These are phyloP conservation scores for Scaptomyza pallida DNA, from an alignment of 1,140 invertebrate species.

Conservation along the genomic window DNA sequence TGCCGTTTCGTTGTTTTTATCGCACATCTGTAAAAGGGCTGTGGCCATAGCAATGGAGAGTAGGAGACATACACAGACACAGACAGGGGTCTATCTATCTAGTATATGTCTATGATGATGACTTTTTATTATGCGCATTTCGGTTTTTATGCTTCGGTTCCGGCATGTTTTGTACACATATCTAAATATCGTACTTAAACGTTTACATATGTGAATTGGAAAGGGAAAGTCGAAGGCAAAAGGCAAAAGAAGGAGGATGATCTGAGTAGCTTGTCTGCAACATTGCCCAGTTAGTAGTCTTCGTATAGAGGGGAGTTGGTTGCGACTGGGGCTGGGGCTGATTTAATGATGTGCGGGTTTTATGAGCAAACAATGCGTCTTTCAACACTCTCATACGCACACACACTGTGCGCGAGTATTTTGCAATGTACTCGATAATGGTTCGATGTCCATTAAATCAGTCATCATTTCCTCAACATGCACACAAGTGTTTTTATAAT, in stretches of 20 bases:
- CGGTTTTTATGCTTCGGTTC: constrained; percentile 78
- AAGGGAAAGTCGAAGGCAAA: constrained; percentile 1
- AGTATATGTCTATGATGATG: constrained; percentile 67
- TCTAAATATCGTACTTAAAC: constrained; percentile 80
- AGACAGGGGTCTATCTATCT: too few relatives aligned
- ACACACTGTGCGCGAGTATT: constrained; percentile 22
- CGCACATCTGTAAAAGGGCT: constrained; percentile 79
- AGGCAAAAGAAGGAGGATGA: constrained; percentile 8
- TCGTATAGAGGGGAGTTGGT: background rate
- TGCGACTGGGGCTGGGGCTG: background rate
- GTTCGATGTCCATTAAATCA: constrained; percentile 72
- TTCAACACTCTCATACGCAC: constrained; percentile 47
- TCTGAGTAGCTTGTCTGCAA: background rate
- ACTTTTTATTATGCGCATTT: constrained; percentile 80
- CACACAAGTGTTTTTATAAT: constrained; percentile 24
- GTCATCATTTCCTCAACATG: constrained; percentile 60
- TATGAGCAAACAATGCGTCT: constrained; percentile 69
- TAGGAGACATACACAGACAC: constrained; percentile 8
- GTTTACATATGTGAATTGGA: constrained; percentile 64
- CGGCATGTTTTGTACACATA: constrained; percentile 79
- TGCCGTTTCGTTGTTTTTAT: constrained; percentile 60
- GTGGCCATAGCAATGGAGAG: constrained; percentile 23
- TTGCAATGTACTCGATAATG: constrained; percentile 72
- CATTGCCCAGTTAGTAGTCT: constrained; percentile 24
- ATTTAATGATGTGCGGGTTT: constrained; percentile 77